Percentiles rank a stretch among this genome's conserved stretches.
Conservation (phyloP, 2,888 invertebrate species). For the Eristalis arbustorum region DNA sequence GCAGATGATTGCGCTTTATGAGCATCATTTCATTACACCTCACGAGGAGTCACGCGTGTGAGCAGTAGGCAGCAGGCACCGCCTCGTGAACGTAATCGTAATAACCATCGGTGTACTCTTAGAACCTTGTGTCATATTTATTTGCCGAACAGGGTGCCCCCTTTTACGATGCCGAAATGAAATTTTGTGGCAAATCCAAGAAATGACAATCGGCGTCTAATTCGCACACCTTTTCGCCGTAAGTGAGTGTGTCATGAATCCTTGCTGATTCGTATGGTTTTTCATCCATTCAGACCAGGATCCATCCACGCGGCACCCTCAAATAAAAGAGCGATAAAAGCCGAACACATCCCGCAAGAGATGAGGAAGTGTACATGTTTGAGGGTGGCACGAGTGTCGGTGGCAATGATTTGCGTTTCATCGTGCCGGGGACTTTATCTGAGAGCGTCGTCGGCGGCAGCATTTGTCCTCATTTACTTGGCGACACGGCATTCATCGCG, state of each 20-base stretch:
- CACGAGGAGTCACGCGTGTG: too few species aligned
- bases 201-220: neutral
- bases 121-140: neutral
- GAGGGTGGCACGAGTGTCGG: neutral
- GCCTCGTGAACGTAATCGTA: neutral
- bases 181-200: neutral
- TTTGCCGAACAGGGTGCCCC: neutral
- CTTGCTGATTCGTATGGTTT: neutral
- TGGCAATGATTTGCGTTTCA: neutral
- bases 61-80: too few species aligned
- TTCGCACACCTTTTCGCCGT: neutral
- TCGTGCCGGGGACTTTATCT: neutral
- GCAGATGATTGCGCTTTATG: neutral
- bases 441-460: neutral
- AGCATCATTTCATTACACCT: neutral
- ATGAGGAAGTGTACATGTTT: neutral
- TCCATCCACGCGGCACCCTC: neutral
- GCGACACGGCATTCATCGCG: neutral
- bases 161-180: neutral
- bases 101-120: neutral
- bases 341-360: neutral
- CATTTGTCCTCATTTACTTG: neutral
- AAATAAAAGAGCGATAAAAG: neutral
- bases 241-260: neutral
- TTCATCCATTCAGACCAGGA: neutral